Conservation (phyloP, 2,797 vertebrate species). For the Poeciliopsis turneri region DNA sequence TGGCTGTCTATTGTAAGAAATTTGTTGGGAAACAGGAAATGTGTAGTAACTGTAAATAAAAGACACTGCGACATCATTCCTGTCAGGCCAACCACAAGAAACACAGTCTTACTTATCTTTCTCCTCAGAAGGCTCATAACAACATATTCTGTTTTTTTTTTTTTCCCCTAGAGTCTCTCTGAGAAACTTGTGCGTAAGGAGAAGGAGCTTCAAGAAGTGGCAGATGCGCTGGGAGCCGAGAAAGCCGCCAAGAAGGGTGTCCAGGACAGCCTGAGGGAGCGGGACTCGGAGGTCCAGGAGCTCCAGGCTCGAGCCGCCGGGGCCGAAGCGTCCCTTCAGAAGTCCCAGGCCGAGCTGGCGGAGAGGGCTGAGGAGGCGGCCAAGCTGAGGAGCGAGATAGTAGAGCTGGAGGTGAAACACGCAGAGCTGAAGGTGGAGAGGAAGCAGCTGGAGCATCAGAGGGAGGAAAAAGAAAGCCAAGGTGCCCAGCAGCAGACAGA, state of each 20-base stretch:
- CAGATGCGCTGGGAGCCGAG: constrained; percentile 84
- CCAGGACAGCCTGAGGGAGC: constrained; percentile 87
- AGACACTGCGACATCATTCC: neutral
- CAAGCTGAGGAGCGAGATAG: constrained; percentile 88
- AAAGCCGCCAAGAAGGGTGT: constrained; percentile 83
- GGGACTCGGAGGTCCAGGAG: constrained; percentile 90
- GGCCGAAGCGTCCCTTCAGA: constrained; percentile 85
- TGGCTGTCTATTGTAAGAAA: neutral
- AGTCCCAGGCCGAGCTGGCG: constrained; percentile 82
- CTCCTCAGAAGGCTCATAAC: neutral
- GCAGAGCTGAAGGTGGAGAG: constrained; percentile 91
- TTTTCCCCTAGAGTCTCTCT: constrained; percentile 78
- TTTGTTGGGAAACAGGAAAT: neutral
- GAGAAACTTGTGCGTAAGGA: constrained; percentile 88
- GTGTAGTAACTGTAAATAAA: neutral
- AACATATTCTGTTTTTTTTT: neutral
- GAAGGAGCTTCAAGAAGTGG: constrained; percentile 85
- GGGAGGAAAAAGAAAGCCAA: constrained; percentile 92
- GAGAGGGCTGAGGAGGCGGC: constrained; percentile 84
- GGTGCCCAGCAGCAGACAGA: constrained; percentile 92
- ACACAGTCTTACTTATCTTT: neutral
- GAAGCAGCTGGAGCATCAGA: constrained; percentile 94
- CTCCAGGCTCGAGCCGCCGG: constrained; percentile 84
- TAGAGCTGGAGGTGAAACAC: constrained; percentile 87
- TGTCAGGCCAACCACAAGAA: neutral